Conservation (phyloP, 2,888 invertebrate species). For the Melanotus villosus region DNA sequence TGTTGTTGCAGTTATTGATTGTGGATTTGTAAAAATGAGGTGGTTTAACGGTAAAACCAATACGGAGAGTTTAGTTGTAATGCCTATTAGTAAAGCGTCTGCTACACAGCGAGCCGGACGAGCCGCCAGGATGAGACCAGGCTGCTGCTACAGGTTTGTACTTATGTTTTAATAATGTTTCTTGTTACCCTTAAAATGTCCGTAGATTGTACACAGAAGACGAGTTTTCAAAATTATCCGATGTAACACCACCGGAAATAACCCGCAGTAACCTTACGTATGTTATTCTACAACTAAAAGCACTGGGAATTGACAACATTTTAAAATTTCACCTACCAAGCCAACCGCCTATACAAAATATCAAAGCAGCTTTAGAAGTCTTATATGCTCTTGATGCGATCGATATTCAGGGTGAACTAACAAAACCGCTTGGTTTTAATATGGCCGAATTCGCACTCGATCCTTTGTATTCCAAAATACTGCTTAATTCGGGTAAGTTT, state of each 20-base stretch:
- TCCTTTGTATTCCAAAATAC: constrained; percentile 89
- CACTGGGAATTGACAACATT: constrained; percentile 94
- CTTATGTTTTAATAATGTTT: constrained; percentile 11
- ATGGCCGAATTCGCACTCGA: constrained; percentile 95
- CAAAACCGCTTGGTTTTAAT: constrained; percentile 81
- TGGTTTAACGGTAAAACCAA: constrained; percentile 90
- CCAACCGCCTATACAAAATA: constrained; percentile 90
- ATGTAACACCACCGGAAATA: constrained; percentile 91
- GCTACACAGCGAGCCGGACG: constrained; percentile 94
- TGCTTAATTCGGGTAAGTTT: constrained; percentile 80
- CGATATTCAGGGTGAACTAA: constrained; percentile 83
- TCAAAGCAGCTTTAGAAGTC: constrained; percentile 88
- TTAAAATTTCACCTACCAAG: constrained; percentile 93
- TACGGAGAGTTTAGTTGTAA: constrained; percentile 86
- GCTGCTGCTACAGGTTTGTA: constrained; percentile 84
- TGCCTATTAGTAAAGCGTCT: constrained; percentile 89
- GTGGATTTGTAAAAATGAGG: constrained; percentile 95
- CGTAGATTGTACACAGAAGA: constrained; percentile 84
- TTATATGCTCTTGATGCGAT: constrained; percentile 89
- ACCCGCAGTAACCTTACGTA: constrained; percentile 89
- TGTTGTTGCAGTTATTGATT: constrained; percentile 84
- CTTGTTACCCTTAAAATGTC: neutral
- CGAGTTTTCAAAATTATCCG: constrained; percentile 79
- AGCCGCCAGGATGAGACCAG: constrained; percentile 87
- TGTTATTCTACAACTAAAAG: constrained; percentile 91